Evolutionary conservation across 1,140 invertebrate genomes (phyloP).

Genomic region (Philopotamus ludificatus): DNA sequence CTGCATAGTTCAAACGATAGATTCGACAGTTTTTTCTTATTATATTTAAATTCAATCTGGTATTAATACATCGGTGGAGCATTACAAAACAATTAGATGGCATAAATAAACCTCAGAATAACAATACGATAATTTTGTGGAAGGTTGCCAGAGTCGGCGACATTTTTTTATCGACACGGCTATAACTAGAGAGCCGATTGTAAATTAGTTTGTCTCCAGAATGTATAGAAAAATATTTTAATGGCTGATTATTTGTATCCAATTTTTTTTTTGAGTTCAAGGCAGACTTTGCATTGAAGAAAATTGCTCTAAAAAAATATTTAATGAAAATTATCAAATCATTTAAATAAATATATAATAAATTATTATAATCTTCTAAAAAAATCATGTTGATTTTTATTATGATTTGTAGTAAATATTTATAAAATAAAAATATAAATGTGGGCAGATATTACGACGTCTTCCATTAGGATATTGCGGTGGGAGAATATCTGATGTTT

Average conservation of each 20-base stretch:
- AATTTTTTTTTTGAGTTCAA: constrained; percentile 23
- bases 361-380: too few relatives aligned
- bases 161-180: constrained; percentile 1
- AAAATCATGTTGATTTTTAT: too few relatives aligned
- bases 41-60: not conserved
- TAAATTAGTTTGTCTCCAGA: constrained; percentile 7
- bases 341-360: too few relatives aligned
- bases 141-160: constrained; percentile 7
- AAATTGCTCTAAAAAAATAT: too few relatives aligned
- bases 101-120: constrained; percentile 26
- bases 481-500: too few relatives aligned
- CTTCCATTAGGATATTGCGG: too few relatives aligned
- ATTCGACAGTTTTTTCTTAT: not conserved
- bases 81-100: constrained; percentile 31
- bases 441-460: too few relatives aligned
- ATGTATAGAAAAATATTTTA: constrained; percentile 8
- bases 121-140: constrained; percentile 26
- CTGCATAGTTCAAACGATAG: not conserved
- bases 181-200: not conserved
- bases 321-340: too few relatives aligned
- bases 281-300: too few relatives aligned
- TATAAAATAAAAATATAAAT: too few relatives aligned
- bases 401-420: too few relatives aligned
- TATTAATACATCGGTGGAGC: not conserved
- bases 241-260: not conserved